A percentile compares a stretch with the other conserved stretches of the same genome.
Conservation (phyloP, 2,888 invertebrate genomes). For the Apodemia duryi region DNA sequence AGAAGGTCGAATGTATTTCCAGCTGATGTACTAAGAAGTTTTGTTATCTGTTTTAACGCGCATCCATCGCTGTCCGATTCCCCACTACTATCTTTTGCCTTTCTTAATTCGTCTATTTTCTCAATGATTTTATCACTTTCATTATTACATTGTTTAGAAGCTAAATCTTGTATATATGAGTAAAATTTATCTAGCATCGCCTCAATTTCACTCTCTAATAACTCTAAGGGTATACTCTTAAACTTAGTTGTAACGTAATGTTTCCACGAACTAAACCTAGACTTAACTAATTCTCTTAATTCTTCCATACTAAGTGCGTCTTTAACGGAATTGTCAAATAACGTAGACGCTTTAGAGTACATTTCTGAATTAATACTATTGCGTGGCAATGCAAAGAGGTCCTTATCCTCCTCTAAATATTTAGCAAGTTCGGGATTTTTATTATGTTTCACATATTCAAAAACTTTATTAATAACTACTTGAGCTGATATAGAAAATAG, state of each 20-base stretch:
- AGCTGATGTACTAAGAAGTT: constrained; percentile 49
- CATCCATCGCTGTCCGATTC: constrained; percentile 46
- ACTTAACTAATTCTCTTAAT: constrained; percentile 50
- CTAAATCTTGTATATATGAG: constrained; percentile 57
- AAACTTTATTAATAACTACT: constrained; percentile 64
- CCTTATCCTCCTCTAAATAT: constrained; percentile 52
- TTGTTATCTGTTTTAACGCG: constrained; percentile 50
- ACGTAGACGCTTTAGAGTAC: constrained; percentile 51
- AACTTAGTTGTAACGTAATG: constrained; percentile 55
- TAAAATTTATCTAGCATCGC: constrained; percentile 62
- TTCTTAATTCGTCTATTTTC: constrained; percentile 52
- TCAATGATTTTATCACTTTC: constrained; percentile 53
- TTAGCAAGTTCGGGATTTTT: constrained; percentile 56
- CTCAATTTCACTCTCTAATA: constrained; percentile 60
- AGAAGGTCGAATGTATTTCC: constrained; percentile 60
- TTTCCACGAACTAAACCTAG: constrained; percentile 60
- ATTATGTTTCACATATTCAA: constrained; percentile 59
- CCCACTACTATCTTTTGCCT: constrained; percentile 36
- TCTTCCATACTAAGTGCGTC: constrained; percentile 62
- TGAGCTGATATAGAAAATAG: constrained; percentile 61
- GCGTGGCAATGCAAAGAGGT: constrained; percentile 46
- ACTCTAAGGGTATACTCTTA: constrained; percentile 54
- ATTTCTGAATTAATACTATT: constrained; percentile 52
- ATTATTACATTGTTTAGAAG: constrained; percentile 44
- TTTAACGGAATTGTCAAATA: constrained; percentile 64